Evolutionary conservation across 2,888 invertebrate genomes (phyloP), one percentile per base, ranked within the genome.

Genomic region (Leucozona laternaria): DNA sequence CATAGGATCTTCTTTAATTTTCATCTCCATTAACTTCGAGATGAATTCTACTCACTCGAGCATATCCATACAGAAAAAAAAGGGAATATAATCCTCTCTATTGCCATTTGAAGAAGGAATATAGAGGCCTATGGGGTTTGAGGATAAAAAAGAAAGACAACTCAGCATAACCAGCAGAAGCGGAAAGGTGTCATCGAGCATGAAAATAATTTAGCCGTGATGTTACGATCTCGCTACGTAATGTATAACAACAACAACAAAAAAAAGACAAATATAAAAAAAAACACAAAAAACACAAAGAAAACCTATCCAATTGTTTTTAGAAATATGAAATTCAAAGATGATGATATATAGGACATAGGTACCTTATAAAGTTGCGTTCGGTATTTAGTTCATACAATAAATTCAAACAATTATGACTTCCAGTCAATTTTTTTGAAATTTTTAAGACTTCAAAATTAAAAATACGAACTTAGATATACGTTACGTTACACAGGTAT

Each of bases 121-220:
- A 37, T 20, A 13, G 68, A 48, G 71, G 73, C 70, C 25, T 57
- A 1, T 66, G 48, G 48, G 66, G 48, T 20, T 66, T 20, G 31
- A 34, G 68, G 13, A 53, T 50, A 28, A 75, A 50, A 71, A 20
- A 34, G 40, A 78, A 53, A 76, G 31, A 60, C 53, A 77, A 43
- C 72, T 66, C 80, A 73, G 72, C 71, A 76, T 68, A 64, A 45
- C 66, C 70, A 78, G 50, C 48, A 82, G 77, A 31, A 79, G 78
- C 88, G 89, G 90, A 88, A 90, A 90, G 89, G 90, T 90, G 90
- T 89, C 89, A 90, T 90, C 90, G 90, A 89, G 89, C 91, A 91
- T 90, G 90, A 91, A 91, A 91, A 91, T 91, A 91, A 91, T 90
- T 89, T 90, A 90, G 91, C 91, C 91, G 91, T 92, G 91, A 91